A percentile compares a stretch with the other conserved stretches of the same genome.
phyloP scores from a whole-genome alignment of 1,140 invertebrate species.

The Planococcus citri region DNA sequence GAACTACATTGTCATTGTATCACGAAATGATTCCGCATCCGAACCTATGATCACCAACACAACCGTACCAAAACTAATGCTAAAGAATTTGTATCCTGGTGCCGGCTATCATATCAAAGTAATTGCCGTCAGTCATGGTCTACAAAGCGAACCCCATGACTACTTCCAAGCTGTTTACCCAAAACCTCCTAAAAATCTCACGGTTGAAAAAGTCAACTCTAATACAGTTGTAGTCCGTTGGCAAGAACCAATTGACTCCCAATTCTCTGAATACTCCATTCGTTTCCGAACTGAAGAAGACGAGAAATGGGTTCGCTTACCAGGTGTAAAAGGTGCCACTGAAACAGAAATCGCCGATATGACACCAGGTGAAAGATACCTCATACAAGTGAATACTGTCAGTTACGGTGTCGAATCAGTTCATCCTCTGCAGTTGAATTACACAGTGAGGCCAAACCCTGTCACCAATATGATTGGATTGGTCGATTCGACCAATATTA shows the following conservation, averaged over 20 bases:
- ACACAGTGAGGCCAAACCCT: constrained; percentile 74
- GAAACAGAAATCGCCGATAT: constrained; percentile 74
- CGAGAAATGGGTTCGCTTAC: constrained; percentile 49
- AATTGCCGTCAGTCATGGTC: constrained; percentile 71
- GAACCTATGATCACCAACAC: constrained; percentile 41
- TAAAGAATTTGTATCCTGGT: constrained; percentile 68
- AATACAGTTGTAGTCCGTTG: constrained; percentile 58
- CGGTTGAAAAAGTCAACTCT: constrained; percentile 56
- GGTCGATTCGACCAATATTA: constrained; percentile 77
- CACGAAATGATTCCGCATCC: constrained; percentile 49
- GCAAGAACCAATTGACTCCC: constrained; percentile 57
- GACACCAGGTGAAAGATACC: constrained; percentile 74
- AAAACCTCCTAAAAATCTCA: constrained; percentile 63
- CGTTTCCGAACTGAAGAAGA: constrained; percentile 59
- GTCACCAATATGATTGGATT: constrained; percentile 62
- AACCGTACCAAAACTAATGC: constrained; percentile 55
- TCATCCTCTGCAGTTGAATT: constrained; percentile 61
- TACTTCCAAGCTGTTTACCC: constrained; percentile 81
- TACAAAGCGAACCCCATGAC: constrained; percentile 71
- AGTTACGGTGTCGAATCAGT: constrained; percentile 70
- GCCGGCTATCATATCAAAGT: constrained; percentile 80
- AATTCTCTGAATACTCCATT: constrained; percentile 69
- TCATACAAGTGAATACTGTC: constrained; percentile 73
- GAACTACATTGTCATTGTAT: constrained; percentile 70
- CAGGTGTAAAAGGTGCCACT: constrained; percentile 44